Evolutionary conservation across 2,888 invertebrate genomes (phyloP), one percentile per base, ranked within the genome.

Genomic region (Unio pictorum): DNA sequence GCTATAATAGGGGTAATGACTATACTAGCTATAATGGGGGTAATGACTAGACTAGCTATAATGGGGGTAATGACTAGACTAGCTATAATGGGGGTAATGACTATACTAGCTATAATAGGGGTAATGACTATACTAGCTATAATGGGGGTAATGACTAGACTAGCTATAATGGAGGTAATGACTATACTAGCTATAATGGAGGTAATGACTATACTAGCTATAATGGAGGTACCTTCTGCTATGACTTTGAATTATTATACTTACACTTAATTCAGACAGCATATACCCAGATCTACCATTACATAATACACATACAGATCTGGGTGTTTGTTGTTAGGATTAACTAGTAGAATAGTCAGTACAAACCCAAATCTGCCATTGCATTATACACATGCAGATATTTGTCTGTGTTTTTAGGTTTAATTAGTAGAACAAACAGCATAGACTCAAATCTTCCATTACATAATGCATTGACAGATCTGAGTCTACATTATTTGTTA

Each of bases 41-140:
- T 23, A 23, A 90, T 93, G 0, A 96, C 98, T 1, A 91, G 98
- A 84, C 94, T 93, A 89, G 90, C 94, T 0, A 96, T 96, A 3
- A 93, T 23, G 23, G 23, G 0, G 23, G 23, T 23, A 23, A 90
- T 93, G 0, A 96, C 98, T 1, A 91, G 98, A 84, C 94, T 93
- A 89, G 90, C 94, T 0, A 96, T 96, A 3, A 93, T 23, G 23
- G 23, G 0, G 23, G 23, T 23, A 23, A 90, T 93, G 0, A 96
- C 98, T 1, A 91, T 99, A 84, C 94, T 93, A 89, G 90, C 94
- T 0, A 96, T 96, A 3, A 93, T 23, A 0, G 23, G 0, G 23
- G 23, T 23, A 23, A 90, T 93, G 0, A 96, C 98, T 1, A 91
- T 99, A 84, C 94, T 93, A 89, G 90, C 94, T 0, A 96, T 96